Conservation (phyloP, 1,140 invertebrate genomes). For the Zaprionus capensis region DNA sequence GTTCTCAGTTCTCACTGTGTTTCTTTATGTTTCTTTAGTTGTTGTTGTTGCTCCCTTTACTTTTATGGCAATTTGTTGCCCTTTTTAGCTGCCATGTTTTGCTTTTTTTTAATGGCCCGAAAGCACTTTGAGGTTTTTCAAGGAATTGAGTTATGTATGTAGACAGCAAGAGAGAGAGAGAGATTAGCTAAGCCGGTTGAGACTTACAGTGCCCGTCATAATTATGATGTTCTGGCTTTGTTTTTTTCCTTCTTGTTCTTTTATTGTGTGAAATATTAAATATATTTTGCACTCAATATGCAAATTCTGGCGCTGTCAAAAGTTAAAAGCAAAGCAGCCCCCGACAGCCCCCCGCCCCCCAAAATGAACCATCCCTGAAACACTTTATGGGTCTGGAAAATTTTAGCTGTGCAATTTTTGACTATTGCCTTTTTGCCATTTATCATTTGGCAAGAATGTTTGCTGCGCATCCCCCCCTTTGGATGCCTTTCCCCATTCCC, state of each 20-base stretch:
- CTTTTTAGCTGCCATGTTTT: conserved; percentile 33
- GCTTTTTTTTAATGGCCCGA: conserved; percentile 19
- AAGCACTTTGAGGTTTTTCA: conserved; percentile 40
- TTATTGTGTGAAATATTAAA: background rate
- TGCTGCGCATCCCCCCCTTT: conserved; percentile 6
- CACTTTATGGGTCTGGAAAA: conserved; percentile 10
- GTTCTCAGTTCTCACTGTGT: conserved; percentile 8
- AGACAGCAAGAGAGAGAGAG: background rate
- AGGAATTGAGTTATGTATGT: conserved; percentile 39
- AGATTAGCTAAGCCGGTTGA: conserved; percentile 33
- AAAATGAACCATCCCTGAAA: no score
- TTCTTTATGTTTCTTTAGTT: background rate
- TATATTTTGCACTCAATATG: conserved; percentile 55
- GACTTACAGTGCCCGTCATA: conserved; percentile 12
- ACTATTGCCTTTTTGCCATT: conserved; percentile 58
- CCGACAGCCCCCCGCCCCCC: background rate
- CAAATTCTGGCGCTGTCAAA: conserved; percentile 66
- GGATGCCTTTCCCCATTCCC: background rate
- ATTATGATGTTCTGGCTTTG: background rate
- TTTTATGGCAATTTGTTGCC: conserved; percentile 51
- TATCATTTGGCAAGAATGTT: conserved; percentile 71
- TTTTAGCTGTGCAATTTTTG: conserved; percentile 61
- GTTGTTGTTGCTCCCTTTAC: background rate
- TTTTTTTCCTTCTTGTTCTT: background rate
- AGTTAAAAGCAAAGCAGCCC: conserved; percentile 52